Percentiles rank a stretch among this genome's conserved stretches.
Evolutionary conservation across 35 echinoderm and acorn worm genomes (phyloP).

Genomic region (Nesometra sesokonis): DNA sequence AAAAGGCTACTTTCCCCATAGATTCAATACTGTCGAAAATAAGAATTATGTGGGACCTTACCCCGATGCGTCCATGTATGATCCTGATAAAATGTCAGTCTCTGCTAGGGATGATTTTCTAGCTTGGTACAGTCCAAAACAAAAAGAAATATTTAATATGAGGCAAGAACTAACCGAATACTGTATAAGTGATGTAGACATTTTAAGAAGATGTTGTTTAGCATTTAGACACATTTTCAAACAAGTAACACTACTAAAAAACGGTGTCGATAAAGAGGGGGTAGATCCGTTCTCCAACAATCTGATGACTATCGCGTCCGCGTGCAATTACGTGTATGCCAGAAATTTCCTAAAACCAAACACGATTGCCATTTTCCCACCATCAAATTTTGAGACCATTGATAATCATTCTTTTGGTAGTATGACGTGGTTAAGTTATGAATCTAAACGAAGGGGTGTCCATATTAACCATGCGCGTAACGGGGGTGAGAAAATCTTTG

Average conservation of each 20-base stretch:
- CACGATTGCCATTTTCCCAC: neutral
- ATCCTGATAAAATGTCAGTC: slow-evolving; percentile 8
- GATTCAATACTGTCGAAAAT: slow-evolving; percentile 36
- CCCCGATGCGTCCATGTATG: slow-evolving; percentile 9
- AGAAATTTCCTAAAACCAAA: slow-evolving; percentile 1
- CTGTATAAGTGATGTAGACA: slow-evolving; percentile 32
- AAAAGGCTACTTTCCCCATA: slow-evolving; percentile 53
- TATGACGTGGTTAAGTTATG: slow-evolving; percentile 9
- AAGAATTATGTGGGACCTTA: slow-evolving; percentile 44
- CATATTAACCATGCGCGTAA: slow-evolving; percentile 6
- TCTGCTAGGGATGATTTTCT: slow-evolving; percentile 14
- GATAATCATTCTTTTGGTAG: neutral
- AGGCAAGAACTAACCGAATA: slow-evolving; percentile 11
- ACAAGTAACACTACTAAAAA: slow-evolving; percentile 8
- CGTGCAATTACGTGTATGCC: slow-evolving; percentile 2
- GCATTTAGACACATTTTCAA: slow-evolving; percentile 21
- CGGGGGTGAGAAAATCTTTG: neutral
- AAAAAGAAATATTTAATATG: slow-evolving; percentile 12
- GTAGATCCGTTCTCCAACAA: neutral
- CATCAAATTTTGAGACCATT: neutral
- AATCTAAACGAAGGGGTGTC: neutral
- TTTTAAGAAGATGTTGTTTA: slow-evolving; percentile 23
- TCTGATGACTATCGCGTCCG: neutral
- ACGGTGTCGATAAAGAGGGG: neutral
- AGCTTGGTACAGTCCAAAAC: slow-evolving; percentile 1